Evolutionary conservation across 2,113 vertebrate species (phyloP), one percentile per base, ranked within the genome.

Genomic region (Pterophyllum scalare): DNA sequence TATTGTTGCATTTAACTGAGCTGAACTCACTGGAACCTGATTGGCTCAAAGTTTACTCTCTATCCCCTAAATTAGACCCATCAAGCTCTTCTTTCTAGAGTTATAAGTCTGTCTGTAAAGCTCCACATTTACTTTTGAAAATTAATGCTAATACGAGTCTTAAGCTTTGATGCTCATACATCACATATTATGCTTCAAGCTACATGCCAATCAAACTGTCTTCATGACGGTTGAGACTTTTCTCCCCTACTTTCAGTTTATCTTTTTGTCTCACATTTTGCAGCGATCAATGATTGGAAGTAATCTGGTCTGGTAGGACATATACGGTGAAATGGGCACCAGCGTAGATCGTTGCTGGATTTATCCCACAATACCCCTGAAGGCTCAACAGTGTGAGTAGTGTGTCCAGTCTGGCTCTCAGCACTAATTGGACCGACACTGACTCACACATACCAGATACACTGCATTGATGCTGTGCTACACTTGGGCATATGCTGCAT

Each of bases 371-470:
- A 85, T 74, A 87, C 4, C 49, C 75, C 77, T 38, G 79, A 75
- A 81, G 87, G 74, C 81, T 77, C 46, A 56, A 28, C 77, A 59
- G n/a, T 76, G 65, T 76, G 87, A 72, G 67, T 52, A 72, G 46
- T 76, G 59, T 80, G 49, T 84, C 82, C 78, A 31, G 59, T 81
- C 78, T 64, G 28, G n/a, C 62, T 83, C 77, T 80, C 81, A 49
- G 31, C 54, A 82, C 62, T 88, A 91, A 87, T 83, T 89, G 87
- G 83, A 79, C 81, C 43, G 59, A 77, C 59, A 56, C 31, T 83
- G 38, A 61, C 31, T 62, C 76, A 59, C 7, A 58, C 38, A 56
- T 19, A 62, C n/a, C 46, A 31, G 35, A 70, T 15, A 79, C 74
- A 64, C 38, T 56, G 57, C 49, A 70, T 57, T 31, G 49, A 78